Conservation (phyloP, 37 sponge, comb jelly and placozoan species). For the Oopsacas minuta region DNA sequence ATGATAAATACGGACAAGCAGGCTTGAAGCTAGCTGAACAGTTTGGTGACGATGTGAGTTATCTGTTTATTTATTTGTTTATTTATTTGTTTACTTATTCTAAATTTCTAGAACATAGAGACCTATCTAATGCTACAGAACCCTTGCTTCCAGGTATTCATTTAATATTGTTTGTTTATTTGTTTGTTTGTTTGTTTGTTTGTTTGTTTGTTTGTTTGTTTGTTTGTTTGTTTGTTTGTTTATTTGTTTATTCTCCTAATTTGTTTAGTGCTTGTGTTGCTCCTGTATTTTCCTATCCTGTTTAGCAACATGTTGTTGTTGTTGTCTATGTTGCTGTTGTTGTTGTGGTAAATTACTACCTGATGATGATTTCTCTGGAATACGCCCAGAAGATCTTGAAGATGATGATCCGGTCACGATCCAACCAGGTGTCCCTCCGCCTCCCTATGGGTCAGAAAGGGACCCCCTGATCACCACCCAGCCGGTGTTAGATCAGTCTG, state of each 20-base stretch:
- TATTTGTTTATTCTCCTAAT: too few species aligned
- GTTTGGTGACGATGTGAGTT: neutral
- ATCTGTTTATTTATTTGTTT: neutral
- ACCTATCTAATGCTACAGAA: constrained; percentile 6
- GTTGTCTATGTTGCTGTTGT: neutral
- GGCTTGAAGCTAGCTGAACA: constrained; percentile 10
- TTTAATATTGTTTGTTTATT: neutral
- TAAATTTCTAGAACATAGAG: neutral
- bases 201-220: neutral
- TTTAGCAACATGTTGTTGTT: neutral
- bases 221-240: too few species aligned
- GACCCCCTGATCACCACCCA: constrained; percentile 15
- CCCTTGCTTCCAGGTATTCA: constrained; percentile 1
- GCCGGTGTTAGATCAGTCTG: neutral
- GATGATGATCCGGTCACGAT: neutral
- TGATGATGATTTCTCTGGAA: neutral
- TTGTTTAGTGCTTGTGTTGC: neutral
- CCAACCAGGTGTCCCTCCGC: neutral
- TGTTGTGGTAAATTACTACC: neutral
- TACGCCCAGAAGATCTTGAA: neutral
- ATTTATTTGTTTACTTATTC: neutral
- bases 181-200: neutral
- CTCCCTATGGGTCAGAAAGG: neutral
- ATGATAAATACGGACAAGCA: neutral
- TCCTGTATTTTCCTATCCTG: neutral